Evolutionary conservation across 2,888 invertebrate species (phyloP), one percentile per base, ranked within the genome.

Genomic region (Eupithecia abbreviata): DNA sequence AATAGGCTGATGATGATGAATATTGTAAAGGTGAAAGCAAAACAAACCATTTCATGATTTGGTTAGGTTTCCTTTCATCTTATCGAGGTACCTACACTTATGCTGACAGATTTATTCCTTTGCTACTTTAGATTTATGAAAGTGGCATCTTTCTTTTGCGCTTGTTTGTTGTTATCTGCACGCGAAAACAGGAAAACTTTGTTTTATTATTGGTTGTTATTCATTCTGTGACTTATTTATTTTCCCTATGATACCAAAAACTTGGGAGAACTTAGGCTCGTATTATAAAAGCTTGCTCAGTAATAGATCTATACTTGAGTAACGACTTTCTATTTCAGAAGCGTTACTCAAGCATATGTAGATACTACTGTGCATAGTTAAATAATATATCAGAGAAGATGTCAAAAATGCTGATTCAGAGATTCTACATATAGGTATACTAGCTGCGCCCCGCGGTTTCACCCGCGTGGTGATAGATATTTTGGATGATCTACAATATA

Each of bases 181-280:
- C 18, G 30, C 15, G 69, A 69, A 69, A 69, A 69, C 69, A 69
- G 69, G 69, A 69, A 47, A 69, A 69, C 69, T 12, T 68, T 69
- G 67, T 69, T 12, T 74, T 49, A 12, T 47, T 67, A 69, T 69
- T 69, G 45, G 69, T 49, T n/a, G 47, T 69, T 30, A 13, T 49
- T 68, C 69, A 69, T 30, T 30, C 67, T 45, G 67, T 68, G 18
- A 68, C n/a, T 3, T 68, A 68, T 68, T 68, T 68, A 43, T 67
- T 67, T 66, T 67, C 43, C 43, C 42, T 42, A 66, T 45, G n/a
- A n/a, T 43, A 30, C 18, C 7, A 69, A 45, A 45, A 69, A 69
- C 68, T 68, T 69, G 18, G 18, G 47, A 30, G 7, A 47, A n/a
- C 5, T 13, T 42, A 30, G 30, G 30, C 30, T 1, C 30, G 30